Conservation (phyloP, 2,113 vertebrate species). For the Carettochelys insculpta region DNA sequence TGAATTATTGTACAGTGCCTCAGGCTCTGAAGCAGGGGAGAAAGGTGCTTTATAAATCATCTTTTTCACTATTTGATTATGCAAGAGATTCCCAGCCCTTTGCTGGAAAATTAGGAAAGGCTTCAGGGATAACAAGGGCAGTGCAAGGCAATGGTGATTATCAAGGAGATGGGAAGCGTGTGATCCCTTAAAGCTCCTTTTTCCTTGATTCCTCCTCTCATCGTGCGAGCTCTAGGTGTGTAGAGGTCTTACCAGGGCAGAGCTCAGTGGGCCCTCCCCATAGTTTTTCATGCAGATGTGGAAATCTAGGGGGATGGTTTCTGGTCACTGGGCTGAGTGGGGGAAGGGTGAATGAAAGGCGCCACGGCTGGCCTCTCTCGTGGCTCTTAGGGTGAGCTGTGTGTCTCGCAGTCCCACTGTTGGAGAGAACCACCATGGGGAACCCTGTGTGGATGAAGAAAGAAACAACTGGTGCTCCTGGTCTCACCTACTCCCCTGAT, state of each 20-base stretch:
- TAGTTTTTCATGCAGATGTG: background rate
- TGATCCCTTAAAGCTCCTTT: fast-evolving
- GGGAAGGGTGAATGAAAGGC: background rate
- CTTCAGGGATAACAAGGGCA: background rate
- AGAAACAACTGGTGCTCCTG: background rate
- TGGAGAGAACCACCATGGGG: background rate
- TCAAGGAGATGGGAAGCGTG: fast-evolving
- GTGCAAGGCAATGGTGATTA: background rate
- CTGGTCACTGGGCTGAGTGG: background rate
- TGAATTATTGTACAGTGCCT: background rate
- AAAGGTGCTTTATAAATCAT: background rate
- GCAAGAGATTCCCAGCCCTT: background rate
- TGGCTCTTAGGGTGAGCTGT: background rate
- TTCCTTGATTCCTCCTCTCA: background rate
- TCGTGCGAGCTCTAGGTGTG: background rate
- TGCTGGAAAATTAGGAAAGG: background rate
- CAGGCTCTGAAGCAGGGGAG: background rate
- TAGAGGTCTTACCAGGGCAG: background rate
- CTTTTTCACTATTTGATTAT: background rate
- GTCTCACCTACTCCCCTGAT: background rate
- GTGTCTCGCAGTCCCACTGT: background rate
- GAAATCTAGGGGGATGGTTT: background rate
- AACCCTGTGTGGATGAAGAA: background rate
- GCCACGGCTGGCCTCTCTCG: background rate
- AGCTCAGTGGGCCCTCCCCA: background rate